Base-by-base conservation (phyloP, 2,113 vertebrate genomes). In the Esox niger region DNA sequence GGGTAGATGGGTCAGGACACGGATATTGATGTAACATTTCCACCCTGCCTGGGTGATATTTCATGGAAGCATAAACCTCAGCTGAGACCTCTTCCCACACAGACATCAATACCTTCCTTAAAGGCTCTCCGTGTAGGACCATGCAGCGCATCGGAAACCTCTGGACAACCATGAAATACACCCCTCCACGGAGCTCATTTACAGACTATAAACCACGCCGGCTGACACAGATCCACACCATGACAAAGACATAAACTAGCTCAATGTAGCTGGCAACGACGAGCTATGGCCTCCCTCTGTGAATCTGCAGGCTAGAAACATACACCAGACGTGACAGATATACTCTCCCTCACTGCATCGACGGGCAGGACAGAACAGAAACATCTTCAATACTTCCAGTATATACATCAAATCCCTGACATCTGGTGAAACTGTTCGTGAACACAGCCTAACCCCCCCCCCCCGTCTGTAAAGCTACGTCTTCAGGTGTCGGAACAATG, bases 21-120 rank as follows among this genome's bases (percentile, higher is more conserved):
- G 64, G 64, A 64, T 64, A 68, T 57, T 77, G 71, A 85, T 79
- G 68, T 72, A 76, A 75, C 78, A 82, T 86, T 78, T 86, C 64
- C 78, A 73, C 71, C 73, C 73, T 65, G 71, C 71, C 68, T 33
- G 60, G 75, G 68, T 70, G 38, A 84, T 74, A 72, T 23, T 74
- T 77, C 47, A 43, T 59, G 38, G 46, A 62, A 35, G 30, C 73
- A 30, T 55, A 59, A 26, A 60, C 35, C 8, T 17, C 21, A 61
- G 76, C 78, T 55, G 71, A 76, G 26, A 61, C 54, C 30, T 46
- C 69, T 56, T 10, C 30, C 15, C 68, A 20, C 31, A 62, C 52
- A 38, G 46, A 62, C 32, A 17, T 5, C 35, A 63, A 63, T 56
- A 38, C 49, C 65, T 56, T n/a, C 35, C 35, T 43, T 10, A 65